A percentile compares a stretch with the other conserved stretches of the same genome.
These are phyloP conservation scores for Ceuthmochares aereus DNA, from an alignment of 2,113 vertebrate species.

Conservation along the genomic window DNA sequence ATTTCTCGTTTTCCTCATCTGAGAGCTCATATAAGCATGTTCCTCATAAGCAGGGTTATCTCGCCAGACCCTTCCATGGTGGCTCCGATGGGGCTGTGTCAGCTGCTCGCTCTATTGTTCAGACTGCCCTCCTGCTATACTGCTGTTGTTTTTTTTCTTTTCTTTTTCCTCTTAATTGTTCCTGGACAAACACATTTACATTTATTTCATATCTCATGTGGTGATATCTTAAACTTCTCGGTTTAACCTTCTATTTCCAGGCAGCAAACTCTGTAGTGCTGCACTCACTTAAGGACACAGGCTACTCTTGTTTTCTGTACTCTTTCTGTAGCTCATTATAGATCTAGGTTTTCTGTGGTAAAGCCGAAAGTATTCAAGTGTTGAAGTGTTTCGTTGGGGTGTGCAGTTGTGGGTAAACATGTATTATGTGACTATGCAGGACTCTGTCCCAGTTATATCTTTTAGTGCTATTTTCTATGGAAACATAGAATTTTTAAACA, in stretches of 20 bases:
- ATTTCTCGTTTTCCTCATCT: neutral
- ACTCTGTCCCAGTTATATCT: neutral
- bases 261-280: neutral
- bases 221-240: neutral
- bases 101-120: neutral
- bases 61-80: fast-evolving
- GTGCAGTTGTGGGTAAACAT: neutral
- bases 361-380: fast-evolving
- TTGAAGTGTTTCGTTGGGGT: neutral
- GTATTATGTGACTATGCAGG: neutral
- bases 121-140: neutral
- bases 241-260: neutral
- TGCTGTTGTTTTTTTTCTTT: neutral
- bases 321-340: neutral
- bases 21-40: neutral
- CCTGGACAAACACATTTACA: fast-evolving
- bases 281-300: neutral
- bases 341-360: neutral
- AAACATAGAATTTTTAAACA: neutral
- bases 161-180: neutral
- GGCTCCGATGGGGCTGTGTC: neutral
- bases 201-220: neutral
- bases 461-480: neutral
- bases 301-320: neutral
- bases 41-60: neutral